Conservation (phyloP, 2,113 vertebrate species). For the Syngnathus scovelli region DNA sequence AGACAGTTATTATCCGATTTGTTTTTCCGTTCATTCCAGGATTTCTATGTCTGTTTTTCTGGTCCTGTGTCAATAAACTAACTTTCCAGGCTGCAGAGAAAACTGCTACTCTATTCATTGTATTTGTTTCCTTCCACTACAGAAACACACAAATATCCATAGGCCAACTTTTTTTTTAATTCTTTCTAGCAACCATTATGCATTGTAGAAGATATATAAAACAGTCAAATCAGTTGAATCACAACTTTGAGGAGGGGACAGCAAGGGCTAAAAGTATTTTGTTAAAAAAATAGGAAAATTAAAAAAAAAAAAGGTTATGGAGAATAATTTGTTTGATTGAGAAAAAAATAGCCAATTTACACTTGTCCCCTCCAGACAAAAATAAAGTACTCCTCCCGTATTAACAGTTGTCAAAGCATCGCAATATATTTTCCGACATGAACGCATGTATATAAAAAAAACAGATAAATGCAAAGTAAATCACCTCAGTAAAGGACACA, state of each 20-base stretch:
- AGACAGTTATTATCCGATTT: no score
- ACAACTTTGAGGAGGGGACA: constrained; percentile 31
- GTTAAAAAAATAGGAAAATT: not conserved
- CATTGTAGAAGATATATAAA: constrained; percentile 67
- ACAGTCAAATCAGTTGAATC: constrained; percentile 58
- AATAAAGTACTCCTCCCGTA: not conserved
- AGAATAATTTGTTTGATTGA: not conserved
- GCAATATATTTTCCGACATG: not conserved
- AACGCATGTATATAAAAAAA: constrained; percentile 1
- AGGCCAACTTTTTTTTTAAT: constrained; percentile 49
- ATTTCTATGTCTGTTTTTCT: not conserved
- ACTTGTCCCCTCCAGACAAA: not conserved
- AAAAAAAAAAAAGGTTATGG: constrained; percentile 11
- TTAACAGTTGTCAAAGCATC: not conserved
- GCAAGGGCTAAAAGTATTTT: not conserved
- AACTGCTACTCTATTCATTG: not conserved
- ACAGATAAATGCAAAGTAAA: not conserved
- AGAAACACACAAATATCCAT: constrained; percentile 13
- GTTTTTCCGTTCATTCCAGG: no score
- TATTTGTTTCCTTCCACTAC: not conserved
- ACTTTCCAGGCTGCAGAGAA: not conserved
- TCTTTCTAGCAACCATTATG: constrained; percentile 65
- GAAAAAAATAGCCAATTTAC: not conserved
- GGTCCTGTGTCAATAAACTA: not conserved
- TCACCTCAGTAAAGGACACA: constrained; percentile 40